Evolutionary conservation across 2,888 invertebrate genomes (phyloP), one percentile per base, ranked within the genome.

Genomic region (Meteorus cinctellus): DNA sequence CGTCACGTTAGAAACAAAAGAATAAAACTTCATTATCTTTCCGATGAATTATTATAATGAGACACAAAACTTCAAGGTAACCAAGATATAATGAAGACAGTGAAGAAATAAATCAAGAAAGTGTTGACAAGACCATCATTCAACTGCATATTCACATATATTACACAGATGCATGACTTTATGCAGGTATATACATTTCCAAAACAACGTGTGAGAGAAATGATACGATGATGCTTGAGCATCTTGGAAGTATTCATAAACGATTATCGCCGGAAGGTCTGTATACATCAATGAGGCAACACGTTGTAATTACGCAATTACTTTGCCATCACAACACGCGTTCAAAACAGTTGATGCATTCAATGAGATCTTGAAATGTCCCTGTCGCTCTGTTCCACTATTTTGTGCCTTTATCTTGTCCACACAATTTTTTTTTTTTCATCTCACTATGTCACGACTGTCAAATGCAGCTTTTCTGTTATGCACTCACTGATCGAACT

Each of bases 261-360:
- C 60, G 60, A 60, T 71, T 72, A 73, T 68, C 72, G 67, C 48
- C 60, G 62, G 70, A 73, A 79, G 73, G 72, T 72, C 71, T 59
- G 74, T 66, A 72, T 34, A 72, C 69, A 76, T 72, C 68, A 55
- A n/a, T 55, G 55, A 55, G 55, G 55, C 24, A 55, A 71, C 77
- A 77, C 77, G 74, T 74, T 79, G 79, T 79, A 82, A 81, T 82
- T 79, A 78, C 77, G 79, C 81, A 83, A 83, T 82, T 82, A 83
- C 80, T 81, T 81, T 76, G 74, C 73, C 73, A 78, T 80, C 19
- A 82, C 24, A 71, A 82, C 78, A 76, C 74, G 76, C 72, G 51
- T 77, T 67, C 65, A 70, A 63, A 65, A 65, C 24, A 19, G 31
- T 34, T 65, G 55, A 55, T 55, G 55, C 55, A 55, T n/a, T 19